These are phyloP conservation scores for Oryzias woworae DNA, from an alignment of 2,113 vertebrate genomes.

Conservation along the genomic window DNA sequence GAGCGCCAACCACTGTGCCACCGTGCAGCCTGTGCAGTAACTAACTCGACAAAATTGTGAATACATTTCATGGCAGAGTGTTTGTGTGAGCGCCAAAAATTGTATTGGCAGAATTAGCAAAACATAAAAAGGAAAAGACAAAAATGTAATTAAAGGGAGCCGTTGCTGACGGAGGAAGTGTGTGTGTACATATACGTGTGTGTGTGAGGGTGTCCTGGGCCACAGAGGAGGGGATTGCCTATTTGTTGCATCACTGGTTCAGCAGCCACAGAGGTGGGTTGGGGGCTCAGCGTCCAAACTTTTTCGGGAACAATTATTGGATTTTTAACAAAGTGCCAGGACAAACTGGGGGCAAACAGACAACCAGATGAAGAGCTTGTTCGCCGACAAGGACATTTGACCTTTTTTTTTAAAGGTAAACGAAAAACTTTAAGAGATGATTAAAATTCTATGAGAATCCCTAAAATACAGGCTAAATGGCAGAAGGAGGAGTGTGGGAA, in stretches of 20 bases:
- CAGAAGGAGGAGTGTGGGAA: conserved; percentile 41
- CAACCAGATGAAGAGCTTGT: background rate
- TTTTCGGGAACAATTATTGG: conserved; percentile 68
- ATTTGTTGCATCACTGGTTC: conserved; percentile 76
- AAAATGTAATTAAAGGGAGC: conserved; percentile 8
- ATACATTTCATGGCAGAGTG: too few relatives aligned
- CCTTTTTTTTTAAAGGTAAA: background rate
- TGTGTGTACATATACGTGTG: conserved; percentile 25
- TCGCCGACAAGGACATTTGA: background rate
- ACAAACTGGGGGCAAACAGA: conserved; percentile 24
- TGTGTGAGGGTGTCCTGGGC: conserved; percentile 51
- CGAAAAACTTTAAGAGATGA: conserved; percentile 24
- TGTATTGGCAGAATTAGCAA: background rate
- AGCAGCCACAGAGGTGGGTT: conserved; percentile 38
- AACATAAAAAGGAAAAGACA: background rate
- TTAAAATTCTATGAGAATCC: conserved; percentile 38
- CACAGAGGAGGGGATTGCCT: conserved; percentile 68
- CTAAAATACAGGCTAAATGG: conserved; percentile 47
- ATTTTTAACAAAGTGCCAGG: conserved; percentile 59
- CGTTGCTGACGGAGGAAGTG: conserved; percentile 9
- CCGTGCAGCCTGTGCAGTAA: too few relatives aligned
- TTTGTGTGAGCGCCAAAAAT: too few relatives aligned
- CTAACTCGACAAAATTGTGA: too few relatives aligned
- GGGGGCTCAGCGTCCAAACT: conserved; percentile 63
- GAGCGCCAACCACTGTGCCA: too few relatives aligned